Evolutionary conservation across 2,888 invertebrate genomes (phyloP), one percentile per base, ranked within the genome.

Genomic region (Netelia inedita): DNA sequence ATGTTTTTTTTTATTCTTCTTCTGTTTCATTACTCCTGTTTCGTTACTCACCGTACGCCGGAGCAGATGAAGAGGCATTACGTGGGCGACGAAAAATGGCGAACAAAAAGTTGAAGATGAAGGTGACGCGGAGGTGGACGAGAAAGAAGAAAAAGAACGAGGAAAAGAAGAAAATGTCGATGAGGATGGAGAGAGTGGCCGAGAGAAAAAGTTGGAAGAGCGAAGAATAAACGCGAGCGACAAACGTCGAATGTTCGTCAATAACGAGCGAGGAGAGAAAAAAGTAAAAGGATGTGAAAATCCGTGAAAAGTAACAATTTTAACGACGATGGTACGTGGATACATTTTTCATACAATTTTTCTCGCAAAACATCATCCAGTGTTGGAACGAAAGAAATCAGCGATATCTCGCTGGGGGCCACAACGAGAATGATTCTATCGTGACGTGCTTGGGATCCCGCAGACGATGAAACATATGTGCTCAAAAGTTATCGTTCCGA

Each of bases 61-160:
- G 23, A 78, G 10, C 91, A 92, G 93, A 92, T 89, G 89, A 92
- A 91, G 89, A 90, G 88, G 86, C 89, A 85, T 87, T 89, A 88
- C 87, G 90, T 89, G 87, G 89, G 89, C 86, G 89, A 87, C 88
- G 88, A 88, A 87, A 89, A 88, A 85, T 87, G 90, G 87, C 86
- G 87, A 75, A 86, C 74, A 85, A 89, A 88, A 87, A 89, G 88
- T 88, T 88, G 88, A 87, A 86, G 86, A 87, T 80, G 53, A 71
- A 83, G 74, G 66, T 82, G 83, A 82, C 66, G 88, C 83, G 79
- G 85, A 73, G 63, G 10, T 50, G 66, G 66, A 57, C 55, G 74
- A 50, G 2, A 21, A 53, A 16, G 50, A 72, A 16, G 50, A 75
- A 43, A 35, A 41, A 43, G 41, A 73, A 23, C 5, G 41, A 6